phyloP scores from a whole-genome alignment of 1,140 invertebrate species.

The Hycleus cichorii region DNA sequence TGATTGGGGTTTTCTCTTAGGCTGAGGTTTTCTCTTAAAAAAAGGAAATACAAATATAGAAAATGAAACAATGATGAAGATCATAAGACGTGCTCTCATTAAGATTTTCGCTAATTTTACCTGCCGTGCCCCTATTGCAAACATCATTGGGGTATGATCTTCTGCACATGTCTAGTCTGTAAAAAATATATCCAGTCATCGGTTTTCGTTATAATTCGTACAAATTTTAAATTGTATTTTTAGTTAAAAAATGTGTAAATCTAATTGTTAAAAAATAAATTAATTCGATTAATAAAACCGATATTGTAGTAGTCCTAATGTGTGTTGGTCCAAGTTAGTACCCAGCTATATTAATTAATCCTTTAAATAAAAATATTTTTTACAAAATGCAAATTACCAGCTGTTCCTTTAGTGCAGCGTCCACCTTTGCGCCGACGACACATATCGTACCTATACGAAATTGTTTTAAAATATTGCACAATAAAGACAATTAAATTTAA shows the following conservation, averaged over 20 bases:
- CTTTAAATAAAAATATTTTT: not conserved
- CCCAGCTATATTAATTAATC: too few species aligned
- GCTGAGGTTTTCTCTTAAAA: too few species aligned
- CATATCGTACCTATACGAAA: constrained; percentile 80
- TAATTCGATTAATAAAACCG: too few species aligned
- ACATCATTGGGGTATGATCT: constrained; percentile 86
- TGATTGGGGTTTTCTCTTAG: too few species aligned
- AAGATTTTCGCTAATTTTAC: constrained; percentile 46
- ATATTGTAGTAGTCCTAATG: too few species aligned
- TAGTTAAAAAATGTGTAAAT: too few species aligned
- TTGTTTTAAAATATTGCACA: constrained; percentile 3
- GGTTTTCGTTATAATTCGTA: not conserved
- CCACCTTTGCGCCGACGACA: constrained; percentile 89
- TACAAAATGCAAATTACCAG: constrained; percentile 58
- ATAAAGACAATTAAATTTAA: not conserved
- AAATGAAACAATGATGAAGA: too few species aligned
- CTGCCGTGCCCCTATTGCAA: constrained; percentile 96
- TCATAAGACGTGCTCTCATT: too few species aligned
- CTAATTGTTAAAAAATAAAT: too few species aligned
- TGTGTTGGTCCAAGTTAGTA: too few species aligned
- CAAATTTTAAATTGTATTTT: too few species aligned
- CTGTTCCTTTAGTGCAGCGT: constrained; percentile 92
- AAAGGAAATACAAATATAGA: too few species aligned
- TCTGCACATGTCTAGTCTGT: constrained; percentile 98
- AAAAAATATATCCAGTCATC: constrained; percentile 45